Conservation (phyloP, 2,113 vertebrate species). For the Anoplopoma fimbria region DNA sequence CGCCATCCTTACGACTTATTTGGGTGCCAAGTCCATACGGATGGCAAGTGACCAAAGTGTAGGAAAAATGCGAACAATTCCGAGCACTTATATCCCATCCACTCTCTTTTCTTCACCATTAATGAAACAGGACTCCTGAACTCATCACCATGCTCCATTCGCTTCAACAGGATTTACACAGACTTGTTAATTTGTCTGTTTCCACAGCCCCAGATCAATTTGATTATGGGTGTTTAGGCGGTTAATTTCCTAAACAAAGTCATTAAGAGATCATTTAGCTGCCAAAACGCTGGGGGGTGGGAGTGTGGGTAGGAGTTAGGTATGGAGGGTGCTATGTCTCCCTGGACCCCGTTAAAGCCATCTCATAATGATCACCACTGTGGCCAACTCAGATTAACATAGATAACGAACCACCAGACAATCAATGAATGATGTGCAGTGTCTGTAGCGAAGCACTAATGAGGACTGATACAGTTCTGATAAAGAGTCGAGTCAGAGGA, state of each 20-base stretch:
- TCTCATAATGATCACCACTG: constrained; percentile 27
- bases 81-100: neutral
- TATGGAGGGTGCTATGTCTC: constrained; percentile 21
- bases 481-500: constrained; percentile 4
- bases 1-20: constrained; percentile 17
- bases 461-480: constrained; percentile 62
- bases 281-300: neutral
- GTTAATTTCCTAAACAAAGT: constrained; percentile 73
- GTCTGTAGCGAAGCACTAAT: constrained; percentile 55
- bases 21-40: constrained; percentile 39
- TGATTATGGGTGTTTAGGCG: constrained; percentile 63
- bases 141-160: constrained; percentile 7
- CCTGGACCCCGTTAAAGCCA: constrained; percentile 18
- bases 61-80: neutral
- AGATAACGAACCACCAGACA: constrained; percentile 66
- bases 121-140: constrained; percentile 25
- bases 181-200: constrained; percentile 44
- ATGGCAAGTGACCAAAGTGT: constrained; percentile 36
- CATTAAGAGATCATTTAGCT: constrained; percentile 60
- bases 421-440: constrained; percentile 63
- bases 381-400: neutral
- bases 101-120: neutral
- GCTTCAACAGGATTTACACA: constrained; percentile 27
- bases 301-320: neutral
- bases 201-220: constrained; percentile 49